Percentiles rank a stretch among this genome's conserved stretches.
phyloP scores from a whole-genome alignment of 2,888 invertebrate species.

The Agrotis puta region DNA sequence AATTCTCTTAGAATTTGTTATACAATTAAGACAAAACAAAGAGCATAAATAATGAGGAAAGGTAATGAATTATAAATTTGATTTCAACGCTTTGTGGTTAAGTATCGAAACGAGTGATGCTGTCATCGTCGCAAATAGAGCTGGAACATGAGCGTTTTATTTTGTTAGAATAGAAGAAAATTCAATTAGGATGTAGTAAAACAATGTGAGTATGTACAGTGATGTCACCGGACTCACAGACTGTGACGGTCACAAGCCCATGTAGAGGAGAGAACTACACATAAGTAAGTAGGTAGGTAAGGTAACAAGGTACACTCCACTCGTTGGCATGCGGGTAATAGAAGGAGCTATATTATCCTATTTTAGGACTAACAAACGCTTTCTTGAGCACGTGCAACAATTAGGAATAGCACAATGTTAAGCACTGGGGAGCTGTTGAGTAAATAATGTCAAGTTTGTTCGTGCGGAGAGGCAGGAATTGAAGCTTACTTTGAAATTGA shows the following conservation, averaged over 20 bases:
- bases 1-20: conserved; percentile 14
- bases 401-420: conserved; percentile 54
- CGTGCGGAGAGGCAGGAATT: conserved; percentile 17
- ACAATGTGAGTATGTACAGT: conserved; percentile 43
- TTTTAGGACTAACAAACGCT: conserved; percentile 58
- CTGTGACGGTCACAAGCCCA: conserved; percentile 47
- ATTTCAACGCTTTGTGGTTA: conserved; percentile 39
- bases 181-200: conserved; percentile 45
- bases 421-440: conserved; percentile 34
- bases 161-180: conserved; percentile 49
- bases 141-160: conserved; percentile 28
- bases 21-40: conserved; percentile 41
- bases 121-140: conserved; percentile 51
- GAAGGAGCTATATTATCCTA: conserved; percentile 46
- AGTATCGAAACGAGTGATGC: conserved; percentile 40
- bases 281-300: conserved; percentile 18
- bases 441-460: conserved; percentile 51
- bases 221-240: conserved; percentile 58
- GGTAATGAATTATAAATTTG: conserved; percentile 46
- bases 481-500: conserved; percentile 21
- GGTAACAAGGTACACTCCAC: conserved; percentile 11
- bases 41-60: conserved; percentile 39
- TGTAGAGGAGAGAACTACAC: conserved; percentile 32
- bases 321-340: conserved; percentile 45
- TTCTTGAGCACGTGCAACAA: conserved; percentile 60